Conservation (phyloP, 1,140 invertebrate genomes). For the Nephila pilipes region DNA sequence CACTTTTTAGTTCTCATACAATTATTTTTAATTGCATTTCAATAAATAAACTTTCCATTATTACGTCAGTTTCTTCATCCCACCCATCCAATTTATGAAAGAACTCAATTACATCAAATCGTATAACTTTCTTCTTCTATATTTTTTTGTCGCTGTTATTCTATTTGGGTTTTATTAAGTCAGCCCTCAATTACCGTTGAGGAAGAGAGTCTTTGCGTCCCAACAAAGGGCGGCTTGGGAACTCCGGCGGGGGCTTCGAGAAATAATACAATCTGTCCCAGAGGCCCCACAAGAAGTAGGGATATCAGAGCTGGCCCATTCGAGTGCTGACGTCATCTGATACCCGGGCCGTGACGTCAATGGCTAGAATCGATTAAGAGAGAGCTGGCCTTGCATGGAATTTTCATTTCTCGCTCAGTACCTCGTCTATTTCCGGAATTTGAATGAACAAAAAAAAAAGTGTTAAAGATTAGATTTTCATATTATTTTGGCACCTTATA, state of each 20-base stretch:
- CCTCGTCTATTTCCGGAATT: neutral
- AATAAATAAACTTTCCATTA: too few species aligned
- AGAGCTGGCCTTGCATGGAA: neutral
- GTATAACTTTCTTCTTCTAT: neutral
- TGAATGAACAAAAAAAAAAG: neutral
- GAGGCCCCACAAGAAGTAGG: neutral
- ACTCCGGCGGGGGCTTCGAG: neutral
- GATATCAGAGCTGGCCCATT: slow-evolving; percentile 15
- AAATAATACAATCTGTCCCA: neutral
- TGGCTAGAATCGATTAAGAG: slow-evolving; percentile 52
- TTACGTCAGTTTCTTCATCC: too few species aligned
- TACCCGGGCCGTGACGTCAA: slow-evolving; percentile 71
- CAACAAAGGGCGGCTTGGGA: neutral
- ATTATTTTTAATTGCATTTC: too few species aligned
- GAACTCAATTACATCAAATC: neutral
- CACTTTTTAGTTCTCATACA: too few species aligned
- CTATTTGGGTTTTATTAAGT: neutral
- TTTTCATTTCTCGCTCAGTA: slow-evolving; percentile 7
- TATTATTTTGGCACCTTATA: neutral
- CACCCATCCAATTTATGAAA: too few species aligned
- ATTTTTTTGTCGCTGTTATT: neutral
- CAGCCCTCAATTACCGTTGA: neutral
- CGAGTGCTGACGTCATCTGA: slow-evolving; percentile 51
- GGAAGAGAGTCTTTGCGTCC: neutral
- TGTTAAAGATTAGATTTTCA: neutral